Evolutionary conservation across 2,113 vertebrate species (phyloP).

Genomic region (Agelaius tricolor): DNA sequence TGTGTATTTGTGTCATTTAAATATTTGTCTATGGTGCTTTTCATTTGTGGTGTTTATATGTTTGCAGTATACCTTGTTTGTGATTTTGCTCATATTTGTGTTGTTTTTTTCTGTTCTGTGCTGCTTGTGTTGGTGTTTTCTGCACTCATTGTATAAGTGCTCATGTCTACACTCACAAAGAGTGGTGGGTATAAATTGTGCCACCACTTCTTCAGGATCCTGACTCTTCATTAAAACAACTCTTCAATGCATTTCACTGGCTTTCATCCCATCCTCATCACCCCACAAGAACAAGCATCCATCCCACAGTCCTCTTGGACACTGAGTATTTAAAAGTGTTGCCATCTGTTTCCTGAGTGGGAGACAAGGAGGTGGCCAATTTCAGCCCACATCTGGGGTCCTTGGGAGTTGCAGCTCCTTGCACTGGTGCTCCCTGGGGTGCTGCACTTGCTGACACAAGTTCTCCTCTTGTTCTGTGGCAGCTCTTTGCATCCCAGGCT

Average conservation of each 20-base stretch:
- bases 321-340: background rate
- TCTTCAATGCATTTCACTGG: background rate
- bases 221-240: background rate
- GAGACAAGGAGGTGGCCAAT: background rate
- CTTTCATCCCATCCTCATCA: background rate
- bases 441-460: background rate
- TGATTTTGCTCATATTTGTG: background rate
- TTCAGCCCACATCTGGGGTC: background rate
- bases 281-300: background rate
- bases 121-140: background rate
- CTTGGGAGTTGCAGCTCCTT: background rate
- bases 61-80: background rate
- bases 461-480: background rate
- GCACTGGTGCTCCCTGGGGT: fast-evolving
- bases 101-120: background rate
- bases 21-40: background rate
- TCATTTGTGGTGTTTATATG: background rate
- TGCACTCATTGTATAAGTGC: background rate
- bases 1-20: background rate
- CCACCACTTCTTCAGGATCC: background rate
- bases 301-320: background rate
- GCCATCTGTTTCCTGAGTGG: background rate
- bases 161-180: background rate
- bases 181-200: background rate
- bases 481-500: constrained; percentile 88